Evolutionary conservation across 2,113 vertebrate genomes (phyloP), one percentile per base, ranked within the genome.

Genomic region (Cyprinodon brontotheroides): DNA sequence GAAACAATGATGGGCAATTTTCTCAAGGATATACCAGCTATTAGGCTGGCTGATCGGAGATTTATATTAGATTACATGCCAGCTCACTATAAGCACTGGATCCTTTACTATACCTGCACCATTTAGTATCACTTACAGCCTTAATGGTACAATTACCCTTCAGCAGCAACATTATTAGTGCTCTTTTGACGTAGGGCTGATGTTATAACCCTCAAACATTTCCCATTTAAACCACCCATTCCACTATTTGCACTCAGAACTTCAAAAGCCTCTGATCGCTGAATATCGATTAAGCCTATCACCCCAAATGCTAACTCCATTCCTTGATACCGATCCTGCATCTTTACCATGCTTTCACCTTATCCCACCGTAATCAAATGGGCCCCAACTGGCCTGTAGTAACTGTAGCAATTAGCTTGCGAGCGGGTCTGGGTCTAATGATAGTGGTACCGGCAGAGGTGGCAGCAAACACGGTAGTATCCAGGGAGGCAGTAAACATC

Each of bases 401-500:
- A 22, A 61, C 65, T 83, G 91, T 88, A 90, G 94, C 94, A 96
- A 96, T 96, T 96, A 96, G 91, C 90, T 68, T 65, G 68, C 20
- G 74, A 78, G 68, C 61, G 62, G 77, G 84, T 87, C 93, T 82
- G 79, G 29, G 75, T 70, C 78, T 79, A 15, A 86, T 89, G 93
- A 93, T 92, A 89, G 76, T 77, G 88, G 89, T 86, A 61, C 88
- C 81, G 81, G 87, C 94, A 92, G 75, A 83, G 81, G 89, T 93
- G 77, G 79, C 85, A 84, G 93, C 85, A 66, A 78, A 80, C 81
- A 73, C 66, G 45, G 74, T 7, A 60, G 87, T 86, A 88, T 79
- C 79, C 75, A 89, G 95, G 86, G 83, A 93, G 92, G 91, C 90
- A 94, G 95, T 95, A 97, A 96, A 95, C 94, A 96, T 94, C 94